Evolutionary conservation across 2,113 vertebrate species (phyloP), one percentile per base, ranked within the genome.

Genomic region (Coptodon bakossiorum): DNA sequence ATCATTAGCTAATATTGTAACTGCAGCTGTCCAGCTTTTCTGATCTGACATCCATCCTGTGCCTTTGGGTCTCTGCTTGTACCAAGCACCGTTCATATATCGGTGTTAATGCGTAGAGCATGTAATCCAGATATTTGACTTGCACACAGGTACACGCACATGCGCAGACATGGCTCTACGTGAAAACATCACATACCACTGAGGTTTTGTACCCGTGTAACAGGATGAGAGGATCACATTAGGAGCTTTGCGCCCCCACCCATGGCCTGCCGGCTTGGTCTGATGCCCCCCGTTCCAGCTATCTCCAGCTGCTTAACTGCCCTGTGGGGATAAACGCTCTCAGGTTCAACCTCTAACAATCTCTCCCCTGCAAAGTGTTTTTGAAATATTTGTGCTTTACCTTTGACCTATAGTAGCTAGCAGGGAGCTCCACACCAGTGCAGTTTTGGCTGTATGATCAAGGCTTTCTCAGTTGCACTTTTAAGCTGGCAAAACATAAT

Each of bases 191-290:
- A 85, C 24, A 53, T 81, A 40, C 63, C 57, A 80, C 54, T 66
- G 7, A 80, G 54, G 82, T 90, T 91, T 22, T 84, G 79, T 84
- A 83, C 61, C 87, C 86, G 48, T 90, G 76, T 93, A 95, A 94
- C 90, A 93, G 90, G 91, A 90, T 94, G 57, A 94, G 89, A 53
- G 86, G 93, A 91, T 95, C 88, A 54, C 66, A 83, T 91, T 85
- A 66, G 80, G 76, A 91, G 94, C 89, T 90, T 93, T 91, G 90
- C 80, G 84, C 86, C 84, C 54, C 80, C 68, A 38, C 85, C 76
- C 83, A 19, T 81, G 83, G 86, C 86, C 83, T 82, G 34, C 48
- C 3, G 29, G 59, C 53, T 87, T n/a, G 81, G 85, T 93, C 82
- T 79, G 80, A 78, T 88, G 83, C 81, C 83, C 84, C 80, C 78